phyloP scores from a whole-genome alignment of 2,797 vertebrate species.

The Ctenosaura bakeri region DNA sequence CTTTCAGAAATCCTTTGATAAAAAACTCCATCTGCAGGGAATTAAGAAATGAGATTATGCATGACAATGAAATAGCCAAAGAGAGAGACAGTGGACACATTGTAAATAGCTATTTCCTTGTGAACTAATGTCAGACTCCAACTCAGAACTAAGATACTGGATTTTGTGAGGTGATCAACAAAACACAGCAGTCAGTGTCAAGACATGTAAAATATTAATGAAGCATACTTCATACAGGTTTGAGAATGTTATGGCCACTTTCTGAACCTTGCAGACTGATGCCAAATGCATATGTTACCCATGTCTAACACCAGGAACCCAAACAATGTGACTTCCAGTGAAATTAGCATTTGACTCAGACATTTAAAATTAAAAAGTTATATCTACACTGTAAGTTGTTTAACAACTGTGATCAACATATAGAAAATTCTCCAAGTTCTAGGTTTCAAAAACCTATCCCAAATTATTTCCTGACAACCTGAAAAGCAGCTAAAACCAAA shows the following conservation, averaged over 20 bases:
- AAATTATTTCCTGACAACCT: not conserved
- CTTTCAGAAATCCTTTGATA: not conserved
- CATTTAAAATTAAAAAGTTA: not conserved
- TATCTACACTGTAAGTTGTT: not conserved
- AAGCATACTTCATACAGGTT: slow-evolving; percentile 12
- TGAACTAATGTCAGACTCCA: slow-evolving; percentile 4
- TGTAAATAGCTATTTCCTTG: slow-evolving; percentile 10
- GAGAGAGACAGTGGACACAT: slow-evolving; percentile 29
- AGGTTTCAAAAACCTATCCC: not conserved
- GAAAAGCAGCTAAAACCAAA: not conserved
- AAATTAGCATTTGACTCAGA: not conserved
- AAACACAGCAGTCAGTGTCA: slow-evolving; percentile 17
- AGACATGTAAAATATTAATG: slow-evolving; percentile 48
- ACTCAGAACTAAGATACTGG: slow-evolving; percentile 54
- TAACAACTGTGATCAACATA: not conserved
- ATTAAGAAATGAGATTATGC: not conserved
- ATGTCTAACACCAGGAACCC: not conserved
- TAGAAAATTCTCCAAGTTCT: not conserved
- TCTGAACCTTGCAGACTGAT: not conserved
- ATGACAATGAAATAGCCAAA: slow-evolving; percentile 1
- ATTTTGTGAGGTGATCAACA: slow-evolving; percentile 31
- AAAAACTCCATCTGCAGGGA: not conserved
- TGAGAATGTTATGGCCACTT: not conserved
- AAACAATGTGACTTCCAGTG: not conserved
- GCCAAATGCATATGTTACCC: not conserved